phyloP scores from a whole-genome alignment of 2,797 vertebrate genomes.

The Hyperoplus immaculatus region DNA sequence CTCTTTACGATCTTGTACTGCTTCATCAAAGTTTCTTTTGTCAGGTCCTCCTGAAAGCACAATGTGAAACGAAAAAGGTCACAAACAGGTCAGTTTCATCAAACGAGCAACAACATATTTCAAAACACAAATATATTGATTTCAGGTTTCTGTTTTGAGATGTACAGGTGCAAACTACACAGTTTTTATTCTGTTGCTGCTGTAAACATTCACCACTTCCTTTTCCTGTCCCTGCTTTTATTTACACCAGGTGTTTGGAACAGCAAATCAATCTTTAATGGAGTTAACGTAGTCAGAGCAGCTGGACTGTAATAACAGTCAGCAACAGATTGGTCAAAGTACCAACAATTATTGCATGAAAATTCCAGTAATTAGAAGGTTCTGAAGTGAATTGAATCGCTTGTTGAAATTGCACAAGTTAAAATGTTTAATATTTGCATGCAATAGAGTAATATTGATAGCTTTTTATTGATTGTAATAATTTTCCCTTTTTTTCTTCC shows the following conservation, averaged over 20 bases:
- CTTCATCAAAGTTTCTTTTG: constrained; percentile 90
- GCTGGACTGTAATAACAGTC: background rate
- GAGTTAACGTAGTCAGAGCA: background rate
- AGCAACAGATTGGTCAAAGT: background rate
- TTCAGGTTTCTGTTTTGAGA: constrained; percentile 3
- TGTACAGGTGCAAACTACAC: background rate
- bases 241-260: constrained; percentile 15
- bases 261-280: background rate
- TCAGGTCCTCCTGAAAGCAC: constrained; percentile 91
- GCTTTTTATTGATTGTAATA: too few relatives aligned
- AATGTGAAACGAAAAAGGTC: constrained; percentile 3
- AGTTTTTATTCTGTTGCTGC: background rate
- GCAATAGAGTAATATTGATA: background rate
- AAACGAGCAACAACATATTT: background rate
- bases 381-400: background rate
- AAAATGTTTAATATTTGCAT: background rate
- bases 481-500: too few relatives aligned
- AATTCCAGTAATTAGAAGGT: background rate
- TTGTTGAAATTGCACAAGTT: background rate
- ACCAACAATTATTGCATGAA: background rate
- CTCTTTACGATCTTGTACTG: constrained; percentile 94
- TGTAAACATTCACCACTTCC: constrained; percentile 46
- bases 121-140: background rate
- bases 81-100: background rate
- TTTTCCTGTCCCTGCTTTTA: constrained; percentile 32